Base-by-base conservation (phyloP, 2,797 vertebrate genomes). In the Sparidentex hasta region DNA sequence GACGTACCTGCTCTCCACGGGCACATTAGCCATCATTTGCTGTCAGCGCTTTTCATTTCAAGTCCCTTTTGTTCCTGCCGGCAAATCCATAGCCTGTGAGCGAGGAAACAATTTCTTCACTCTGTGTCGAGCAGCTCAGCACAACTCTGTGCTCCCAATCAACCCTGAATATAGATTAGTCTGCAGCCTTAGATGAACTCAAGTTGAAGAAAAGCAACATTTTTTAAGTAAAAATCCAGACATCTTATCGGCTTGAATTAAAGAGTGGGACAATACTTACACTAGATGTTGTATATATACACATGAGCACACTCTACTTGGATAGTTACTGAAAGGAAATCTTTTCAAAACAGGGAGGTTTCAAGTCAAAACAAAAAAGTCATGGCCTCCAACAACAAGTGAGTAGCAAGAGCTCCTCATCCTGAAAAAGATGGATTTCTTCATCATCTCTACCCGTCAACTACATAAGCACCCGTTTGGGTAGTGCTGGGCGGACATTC, bases 21-120 rank as follows among this genome's bases (percentile, higher is more conserved):
- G 74, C 86, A 74, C 65, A 78, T 89, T 87, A 87, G 85, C 92
- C 90, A 93, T 90, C 70, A 83, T 85, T 71, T n/a, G 18, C 75
- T 90, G 85, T 90, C 85, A 88, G 18, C 65, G 4, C 85, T 77
- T 77, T 83, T 92, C 90, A 88, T 84, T 88, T 92, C 70, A 72
- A 80, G 59, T 82, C 77, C 56, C 61, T 41, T 88, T 83, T 84
- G 61, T 87, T 77, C 11, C 65, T 2, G 5, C 58, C 57, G 51
- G 71, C 51, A 80, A 78, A 82, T 65, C 46, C 75, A 81, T 59
- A 80, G 74, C 69, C 67, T 57, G 43, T 56, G 13, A 76, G 66
- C 29, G 41, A 7, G 43, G 50, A 47, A 63, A 63, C 46, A 1
- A 47, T 63, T 81, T 76, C 61, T 77, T 81, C 67, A 79, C 64